Evolutionary conservation across 2,797 vertebrate species (phyloP).

Genomic region (Aldrovandia affinis): DNA sequence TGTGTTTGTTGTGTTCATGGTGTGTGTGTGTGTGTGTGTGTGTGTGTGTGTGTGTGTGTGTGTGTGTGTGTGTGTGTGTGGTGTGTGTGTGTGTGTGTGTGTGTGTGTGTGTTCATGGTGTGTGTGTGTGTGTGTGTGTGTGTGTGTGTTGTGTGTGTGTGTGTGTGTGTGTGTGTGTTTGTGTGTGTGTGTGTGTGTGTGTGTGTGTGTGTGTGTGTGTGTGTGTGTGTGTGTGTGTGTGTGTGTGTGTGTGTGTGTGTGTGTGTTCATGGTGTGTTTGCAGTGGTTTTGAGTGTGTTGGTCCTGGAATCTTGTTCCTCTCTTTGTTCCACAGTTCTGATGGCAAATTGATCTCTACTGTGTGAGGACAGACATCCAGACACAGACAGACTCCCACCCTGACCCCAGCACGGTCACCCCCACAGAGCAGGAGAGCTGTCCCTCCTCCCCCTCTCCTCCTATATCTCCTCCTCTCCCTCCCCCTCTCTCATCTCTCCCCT

Average conservation of each 20-base stretch:
- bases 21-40: slow-evolving; percentile 40
- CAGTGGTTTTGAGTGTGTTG: slow-evolving; percentile 76
- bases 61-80: neutral
- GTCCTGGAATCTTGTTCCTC: slow-evolving; percentile 87
- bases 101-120: neutral
- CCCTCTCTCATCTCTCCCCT: too few species aligned
- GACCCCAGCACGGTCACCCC: slow-evolving; percentile 46
- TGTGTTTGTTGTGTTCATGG: neutral
- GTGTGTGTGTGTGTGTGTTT: neutral
- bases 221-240: neutral
- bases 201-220: neutral
- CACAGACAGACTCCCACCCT: slow-evolving; percentile 71
- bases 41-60: slow-evolving; percentile 34
- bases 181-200: neutral
- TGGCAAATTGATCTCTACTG: slow-evolving; percentile 99
- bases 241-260: neutral
- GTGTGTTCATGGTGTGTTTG: slow-evolving; percentile 26
- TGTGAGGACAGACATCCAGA: slow-evolving; percentile 92
- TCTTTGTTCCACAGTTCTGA: slow-evolving; percentile 96
- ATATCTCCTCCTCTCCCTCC: too few species aligned
- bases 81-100: slow-evolving; percentile 31
- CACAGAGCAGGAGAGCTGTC: slow-evolving; percentile 57
- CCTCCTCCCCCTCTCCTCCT: slow-evolving; percentile 48
- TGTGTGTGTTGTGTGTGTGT: neutral
- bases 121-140: neutral